Evolutionary conservation across 2,888 invertebrate genomes (phyloP), one percentile per base, ranked within the genome.

Genomic region (Corbicula japonica): DNA sequence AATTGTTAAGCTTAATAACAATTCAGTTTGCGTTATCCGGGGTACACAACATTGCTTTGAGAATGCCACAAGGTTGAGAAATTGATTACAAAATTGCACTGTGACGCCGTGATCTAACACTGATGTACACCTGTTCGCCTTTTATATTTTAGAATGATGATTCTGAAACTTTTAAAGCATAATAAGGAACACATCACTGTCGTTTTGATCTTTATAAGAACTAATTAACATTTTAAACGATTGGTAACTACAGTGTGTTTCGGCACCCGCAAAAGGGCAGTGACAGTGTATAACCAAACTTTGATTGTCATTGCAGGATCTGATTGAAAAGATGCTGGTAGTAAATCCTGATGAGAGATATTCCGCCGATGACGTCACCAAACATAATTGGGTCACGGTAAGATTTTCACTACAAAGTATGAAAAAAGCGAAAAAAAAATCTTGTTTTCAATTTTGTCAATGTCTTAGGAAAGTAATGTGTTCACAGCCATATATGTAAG

Each of bases 261-360:
- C n/a, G n/a, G 41, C 41, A 41, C 41, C 41, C 15, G 41, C 15
- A 41, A 12, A 18, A 18, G 10, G 15, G 8, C 8, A 12, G 41
- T 41, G 41, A 12, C 41, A 10, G 41, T 12, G 8, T 41, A 41
- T 41, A 41, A 10, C 15, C 15, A 18, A 41, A 41, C n/a, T 34
- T 18, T 44, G 8, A 30, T 38, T 52, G 10, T 38, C 44, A 28
- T 74, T 76, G 41, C 84, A 93, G 93, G 92, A 93, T 50, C 95
- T 99, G 74, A 97, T 99, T 84, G 96, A 96, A 69, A 96, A 97
- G 93, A 98, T 98, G 98, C 95, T 99, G 70, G 97, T 97, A 90
- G 96, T 97, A 35, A 96, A 98, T 92, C 97, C 98, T 0, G 97
- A 97, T 86, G 94, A 97, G 77, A 95, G 99, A 87, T 97, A 97